phyloP scores from a whole-genome alignment of 1,140 invertebrate species.

The Globodera rostochiensis region DNA sequence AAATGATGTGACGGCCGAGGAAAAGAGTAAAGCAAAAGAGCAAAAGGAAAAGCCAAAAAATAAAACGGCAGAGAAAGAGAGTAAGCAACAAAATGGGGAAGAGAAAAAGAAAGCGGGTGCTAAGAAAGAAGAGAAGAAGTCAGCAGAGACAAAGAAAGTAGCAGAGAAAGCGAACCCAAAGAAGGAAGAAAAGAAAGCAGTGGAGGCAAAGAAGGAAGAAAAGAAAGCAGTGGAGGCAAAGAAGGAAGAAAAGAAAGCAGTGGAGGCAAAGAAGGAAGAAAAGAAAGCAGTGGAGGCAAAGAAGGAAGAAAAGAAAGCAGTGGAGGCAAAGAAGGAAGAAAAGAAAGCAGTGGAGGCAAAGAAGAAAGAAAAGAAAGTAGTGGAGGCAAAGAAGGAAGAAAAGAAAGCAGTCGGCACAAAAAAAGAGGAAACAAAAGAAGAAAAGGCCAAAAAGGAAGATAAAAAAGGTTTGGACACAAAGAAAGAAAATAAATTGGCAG shows the following conservation, averaged over 20 bases:
- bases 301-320: not conserved
- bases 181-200: constrained; percentile 10
- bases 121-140: constrained; percentile 20
- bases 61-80: constrained; percentile 3
- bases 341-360: constrained; percentile 6
- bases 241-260: not conserved
- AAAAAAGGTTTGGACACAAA: not conserved
- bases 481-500: constrained; percentile 1
- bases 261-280: constrained; percentile 22
- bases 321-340: not conserved
- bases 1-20: constrained; percentile 28
- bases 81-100: constrained; percentile 15
- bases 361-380: constrained; percentile 39
- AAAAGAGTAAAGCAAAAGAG: constrained; percentile 15
- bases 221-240: constrained; percentile 20
- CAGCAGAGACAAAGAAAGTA: not conserved
- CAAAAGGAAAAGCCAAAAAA: constrained; percentile 20
- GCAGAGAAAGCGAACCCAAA: constrained; percentile 10
- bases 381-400: constrained; percentile 26
- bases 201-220: constrained; percentile 20
- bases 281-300: not conserved
- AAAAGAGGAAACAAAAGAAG: constrained; percentile 2
- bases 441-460: constrained; percentile 24
- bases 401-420: constrained; percentile 25
- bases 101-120: not conserved